Percentiles rank a stretch among this genome's conserved stretches.
Conservation (phyloP, 2,888 invertebrate genomes). For the Xestia rhomboidea region DNA sequence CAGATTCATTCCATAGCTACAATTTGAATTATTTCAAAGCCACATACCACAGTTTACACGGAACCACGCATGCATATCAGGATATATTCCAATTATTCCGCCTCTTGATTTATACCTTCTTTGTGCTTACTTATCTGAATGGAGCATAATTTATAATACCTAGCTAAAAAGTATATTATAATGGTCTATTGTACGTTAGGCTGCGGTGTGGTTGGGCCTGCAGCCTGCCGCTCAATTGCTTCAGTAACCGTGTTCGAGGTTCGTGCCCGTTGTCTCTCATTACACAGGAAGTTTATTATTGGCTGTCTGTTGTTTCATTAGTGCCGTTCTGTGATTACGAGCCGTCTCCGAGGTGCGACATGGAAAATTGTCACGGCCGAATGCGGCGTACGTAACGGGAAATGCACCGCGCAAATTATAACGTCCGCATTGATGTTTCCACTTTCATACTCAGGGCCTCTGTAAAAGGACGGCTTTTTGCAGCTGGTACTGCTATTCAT, state of each 20-base stretch:
- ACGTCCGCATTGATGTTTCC: conserved; percentile 76
- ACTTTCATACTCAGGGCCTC: conserved; percentile 69
- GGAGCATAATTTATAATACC: conserved; percentile 58
- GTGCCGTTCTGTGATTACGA: conserved; percentile 82
- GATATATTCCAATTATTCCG: conserved; percentile 61
- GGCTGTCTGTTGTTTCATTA: conserved; percentile 82
- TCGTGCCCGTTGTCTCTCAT: conserved; percentile 79
- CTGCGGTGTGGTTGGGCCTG: conserved; percentile 70
- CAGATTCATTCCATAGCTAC: not conserved
- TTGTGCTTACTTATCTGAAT: conserved; percentile 66
- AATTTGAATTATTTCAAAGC: conserved; percentile 45
- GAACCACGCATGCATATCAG: conserved; percentile 39
- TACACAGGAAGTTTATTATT: conserved; percentile 79
- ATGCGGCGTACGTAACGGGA: conserved; percentile 85
- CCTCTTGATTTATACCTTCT: conserved; percentile 62
- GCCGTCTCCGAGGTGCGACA: conserved; percentile 75
- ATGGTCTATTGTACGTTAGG: conserved; percentile 65
- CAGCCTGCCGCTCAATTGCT: conserved; percentile 66
- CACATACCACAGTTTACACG: conserved; percentile 38
- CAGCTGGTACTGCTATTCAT: conserved; percentile 53
- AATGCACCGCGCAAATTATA: conserved; percentile 82
- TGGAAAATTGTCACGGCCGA: conserved; percentile 73
- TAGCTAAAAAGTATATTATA: conserved; percentile 59
- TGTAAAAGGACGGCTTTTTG: conserved; percentile 60
- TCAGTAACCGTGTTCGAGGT: conserved; percentile 58